These are phyloP conservation scores for Acridotheres tristis DNA, from an alignment of 2,797 vertebrate genomes.

Conservation along the genomic window DNA sequence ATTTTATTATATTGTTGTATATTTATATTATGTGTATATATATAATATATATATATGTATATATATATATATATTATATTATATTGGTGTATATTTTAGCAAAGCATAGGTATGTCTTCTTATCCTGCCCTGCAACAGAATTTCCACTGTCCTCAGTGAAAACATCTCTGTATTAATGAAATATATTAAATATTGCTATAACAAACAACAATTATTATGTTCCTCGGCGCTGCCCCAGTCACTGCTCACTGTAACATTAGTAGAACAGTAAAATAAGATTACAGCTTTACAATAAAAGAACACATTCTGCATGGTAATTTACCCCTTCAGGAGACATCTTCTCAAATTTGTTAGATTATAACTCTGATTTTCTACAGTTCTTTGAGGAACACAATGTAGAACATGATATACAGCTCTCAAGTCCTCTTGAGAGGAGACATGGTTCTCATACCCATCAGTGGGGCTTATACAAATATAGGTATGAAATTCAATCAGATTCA, in stretches of 20 bases:
- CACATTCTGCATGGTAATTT: slow-evolving; percentile 24
- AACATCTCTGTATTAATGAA: slow-evolving; percentile 6
- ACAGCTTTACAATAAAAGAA: slow-evolving; percentile 35
- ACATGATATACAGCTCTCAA: neutral
- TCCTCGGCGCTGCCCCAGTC: slow-evolving; percentile 2
- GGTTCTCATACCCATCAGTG: neutral
- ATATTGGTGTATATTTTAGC: neutral
- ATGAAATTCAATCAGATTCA: neutral
- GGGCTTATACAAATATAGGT: neutral
- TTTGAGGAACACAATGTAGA: slow-evolving; percentile 21
- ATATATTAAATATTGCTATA: neutral
- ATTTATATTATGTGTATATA: too few relatives aligned
- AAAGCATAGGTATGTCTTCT: neutral
- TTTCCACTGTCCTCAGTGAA: slow-evolving; percentile 1
- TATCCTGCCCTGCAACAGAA: neutral
- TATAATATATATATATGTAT: too few relatives aligned
- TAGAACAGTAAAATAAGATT: slow-evolving; percentile 45
- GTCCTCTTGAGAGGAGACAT: neutral
- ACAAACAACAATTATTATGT: slow-evolving; percentile 4
- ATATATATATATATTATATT: too few relatives aligned
- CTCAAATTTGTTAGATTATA: slow-evolving; percentile 29
- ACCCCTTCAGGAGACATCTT: slow-evolving; percentile 29
- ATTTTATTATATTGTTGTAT: neutral
- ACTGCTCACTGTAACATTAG: slow-evolving; percentile 13
- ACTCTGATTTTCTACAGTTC: slow-evolving; percentile 2